Percentiles rank a stretch among this genome's conserved stretches.
Evolutionary conservation across 1,140 invertebrate genomes (phyloP).

Genomic region (Microplitis demolitor): DNA sequence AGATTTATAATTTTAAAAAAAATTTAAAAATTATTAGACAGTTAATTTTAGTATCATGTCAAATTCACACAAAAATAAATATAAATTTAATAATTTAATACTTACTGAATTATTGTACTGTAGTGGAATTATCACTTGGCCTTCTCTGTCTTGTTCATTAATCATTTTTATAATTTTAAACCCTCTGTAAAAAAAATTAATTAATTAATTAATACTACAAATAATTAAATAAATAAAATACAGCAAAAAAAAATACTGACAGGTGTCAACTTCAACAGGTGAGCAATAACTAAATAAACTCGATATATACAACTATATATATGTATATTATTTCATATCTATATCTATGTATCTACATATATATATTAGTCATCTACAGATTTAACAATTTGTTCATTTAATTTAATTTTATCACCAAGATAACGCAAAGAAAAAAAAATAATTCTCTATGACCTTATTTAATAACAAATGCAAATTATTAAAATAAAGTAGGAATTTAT

Average conservation of each 20-base stretch:
- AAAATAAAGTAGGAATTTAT: no score
- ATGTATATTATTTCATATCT: neutral
- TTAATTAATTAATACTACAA: neutral
- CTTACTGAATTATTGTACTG: slow-evolving; percentile 56
- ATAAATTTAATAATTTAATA: slow-evolving; percentile 14
- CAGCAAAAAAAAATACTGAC: neutral
- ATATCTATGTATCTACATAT: no score
- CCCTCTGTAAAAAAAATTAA: slow-evolving; percentile 40
- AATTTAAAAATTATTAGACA: no score
- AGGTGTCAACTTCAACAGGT: neutral
- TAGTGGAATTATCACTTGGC: slow-evolving; percentile 52
- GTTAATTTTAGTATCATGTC: slow-evolving; percentile 1
- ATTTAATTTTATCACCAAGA: no score
- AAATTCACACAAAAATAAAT: neutral
- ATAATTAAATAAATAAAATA: neutral
- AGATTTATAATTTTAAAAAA: no score
- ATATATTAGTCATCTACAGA: no score
- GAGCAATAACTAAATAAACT: neutral
- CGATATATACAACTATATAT: neutral
- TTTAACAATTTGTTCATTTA: no score
- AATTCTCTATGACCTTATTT: no score
- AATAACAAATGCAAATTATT: no score
- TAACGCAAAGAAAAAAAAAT: no score
- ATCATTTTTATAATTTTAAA: slow-evolving; percentile 56
- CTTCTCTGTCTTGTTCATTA: slow-evolving; percentile 47